Base-by-base conservation (phyloP, 2,888 invertebrate genomes). In the Acrobasis suavella region DNA sequence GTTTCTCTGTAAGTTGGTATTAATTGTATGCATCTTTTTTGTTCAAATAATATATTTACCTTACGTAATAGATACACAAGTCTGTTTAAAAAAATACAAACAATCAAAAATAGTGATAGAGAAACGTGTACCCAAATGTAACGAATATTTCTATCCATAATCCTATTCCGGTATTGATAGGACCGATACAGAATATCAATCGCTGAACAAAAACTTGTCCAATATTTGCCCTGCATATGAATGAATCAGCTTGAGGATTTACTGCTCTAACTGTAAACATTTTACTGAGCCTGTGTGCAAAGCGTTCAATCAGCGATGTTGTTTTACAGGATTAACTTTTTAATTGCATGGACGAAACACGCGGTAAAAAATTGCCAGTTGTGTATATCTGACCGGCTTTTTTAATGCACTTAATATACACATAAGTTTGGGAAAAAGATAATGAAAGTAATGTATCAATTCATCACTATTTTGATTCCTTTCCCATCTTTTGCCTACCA, bases 161-260 rank as follows among this genome's bases (percentile, higher is more conserved):
- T 56, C 42, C 56, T 17, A 42, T 42, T 42, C 17, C 14, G 14
- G 55, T 39, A 39, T 55, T 42, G 56, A 22, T 42, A 17, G 17
- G 14, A 56, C 42, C 14, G 42, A 42, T 42, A 56, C 42, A 42
- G 56, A 56, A 56, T 56, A 56, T 56, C 56, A 42, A 56, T 46
- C 42, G 56, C 56, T 42, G 42, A 42, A 56, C 55, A 38, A 55
- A 56, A 56, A 12, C 10, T 55, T 9, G 17, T 42, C 9, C 56
- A 42, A 56, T 56, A 56, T 56, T 56, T 56, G 46, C 14, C 15
- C n/a, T 16, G 56, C 56, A 56, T 56, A 56, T 42, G 17, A 56
- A 56, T 56, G 56, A 56, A 56, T 38, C 38, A 42, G 56, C 56
- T 16, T 16, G 38, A 15, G 56, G 56, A 56, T 56, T 56, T 56